These are phyloP conservation scores for Aspidoscelis tigris DNA, from an alignment of 2,113 vertebrate species.

Conservation along the genomic window DNA sequence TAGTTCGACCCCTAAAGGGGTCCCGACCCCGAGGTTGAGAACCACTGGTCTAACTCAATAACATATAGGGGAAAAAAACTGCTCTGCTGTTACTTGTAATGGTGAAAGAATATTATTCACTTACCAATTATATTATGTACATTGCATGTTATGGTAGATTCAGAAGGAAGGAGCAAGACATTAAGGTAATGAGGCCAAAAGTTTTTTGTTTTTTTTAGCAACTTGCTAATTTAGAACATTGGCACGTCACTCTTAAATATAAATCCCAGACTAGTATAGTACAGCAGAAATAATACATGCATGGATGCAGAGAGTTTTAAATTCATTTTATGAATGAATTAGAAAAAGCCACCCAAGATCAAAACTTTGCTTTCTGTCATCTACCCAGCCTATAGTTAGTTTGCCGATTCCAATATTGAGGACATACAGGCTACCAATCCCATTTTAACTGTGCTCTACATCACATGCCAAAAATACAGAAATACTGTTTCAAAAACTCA, in stretches of 20 bases:
- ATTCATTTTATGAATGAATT: background rate
- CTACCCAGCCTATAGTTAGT: background rate
- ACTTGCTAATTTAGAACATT: too few relatives aligned
- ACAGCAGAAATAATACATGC: too few relatives aligned
- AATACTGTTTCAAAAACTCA: background rate
- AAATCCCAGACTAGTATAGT: too few relatives aligned
- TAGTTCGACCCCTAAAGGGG: too few relatives aligned
- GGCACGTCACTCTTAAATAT: too few relatives aligned
- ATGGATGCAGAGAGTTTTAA: background rate
- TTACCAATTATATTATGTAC: background rate
- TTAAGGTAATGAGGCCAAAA: too few relatives aligned
- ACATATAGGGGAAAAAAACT: background rate
- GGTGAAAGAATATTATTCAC: background rate
- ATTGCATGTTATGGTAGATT: background rate
- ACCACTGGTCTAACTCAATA: too few relatives aligned
- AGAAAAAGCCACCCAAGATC: background rate
- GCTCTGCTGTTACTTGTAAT: background rate
- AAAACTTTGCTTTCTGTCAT: background rate
- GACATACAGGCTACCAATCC: background rate
- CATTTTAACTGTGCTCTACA: background rate
- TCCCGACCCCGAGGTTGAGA: too few relatives aligned
- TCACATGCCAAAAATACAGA: background rate
- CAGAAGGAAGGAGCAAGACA: background rate
- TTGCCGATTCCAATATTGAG: background rate
- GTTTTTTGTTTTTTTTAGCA: too few relatives aligned